Evolutionary conservation across 2,113 vertebrate genomes (phyloP).

Genomic region (Psammodynastes pulverulentus): DNA sequence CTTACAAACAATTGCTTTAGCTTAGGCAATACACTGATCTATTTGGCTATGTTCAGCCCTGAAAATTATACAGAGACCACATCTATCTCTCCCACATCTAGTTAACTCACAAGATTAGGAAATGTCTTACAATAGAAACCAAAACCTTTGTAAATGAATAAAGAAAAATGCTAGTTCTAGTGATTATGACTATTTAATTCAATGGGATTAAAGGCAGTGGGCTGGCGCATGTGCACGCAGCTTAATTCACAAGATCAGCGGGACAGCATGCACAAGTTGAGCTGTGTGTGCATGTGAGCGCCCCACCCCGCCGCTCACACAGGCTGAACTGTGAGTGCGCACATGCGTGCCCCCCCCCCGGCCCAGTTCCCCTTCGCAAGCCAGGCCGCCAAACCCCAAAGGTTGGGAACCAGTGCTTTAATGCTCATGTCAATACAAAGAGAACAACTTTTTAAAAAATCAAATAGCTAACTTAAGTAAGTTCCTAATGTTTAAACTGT

Average conservation of each 20-base stretch:
- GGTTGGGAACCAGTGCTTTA: not conserved
- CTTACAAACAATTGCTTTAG: not conserved
- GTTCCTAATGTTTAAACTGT: not conserved
- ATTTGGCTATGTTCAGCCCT: not conserved
- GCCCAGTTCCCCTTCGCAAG: no score
- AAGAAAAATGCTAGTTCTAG: not conserved
- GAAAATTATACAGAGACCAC: not conserved
- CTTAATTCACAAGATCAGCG: not conserved
- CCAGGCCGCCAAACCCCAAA: no score
- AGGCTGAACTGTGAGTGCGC: no score
- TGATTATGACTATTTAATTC: not conserved
- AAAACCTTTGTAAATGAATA: not conserved
- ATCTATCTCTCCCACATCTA: not conserved
- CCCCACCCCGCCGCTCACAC: not conserved
- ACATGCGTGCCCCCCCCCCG: no score
- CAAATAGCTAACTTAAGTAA: not conserved
- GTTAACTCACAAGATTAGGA: not conserved
- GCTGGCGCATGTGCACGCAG: not conserved
- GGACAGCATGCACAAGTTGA: not conserved
- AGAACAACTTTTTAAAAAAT: not conserved
- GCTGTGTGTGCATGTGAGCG: no score
- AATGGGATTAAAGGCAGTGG: not conserved
- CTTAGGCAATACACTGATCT: not conserved
- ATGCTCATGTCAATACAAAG: not conserved
- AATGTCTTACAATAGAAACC: not conserved